Evolutionary conservation across 2,797 vertebrate genomes (phyloP).

Genomic region (Propithecus deckenii): DNA sequence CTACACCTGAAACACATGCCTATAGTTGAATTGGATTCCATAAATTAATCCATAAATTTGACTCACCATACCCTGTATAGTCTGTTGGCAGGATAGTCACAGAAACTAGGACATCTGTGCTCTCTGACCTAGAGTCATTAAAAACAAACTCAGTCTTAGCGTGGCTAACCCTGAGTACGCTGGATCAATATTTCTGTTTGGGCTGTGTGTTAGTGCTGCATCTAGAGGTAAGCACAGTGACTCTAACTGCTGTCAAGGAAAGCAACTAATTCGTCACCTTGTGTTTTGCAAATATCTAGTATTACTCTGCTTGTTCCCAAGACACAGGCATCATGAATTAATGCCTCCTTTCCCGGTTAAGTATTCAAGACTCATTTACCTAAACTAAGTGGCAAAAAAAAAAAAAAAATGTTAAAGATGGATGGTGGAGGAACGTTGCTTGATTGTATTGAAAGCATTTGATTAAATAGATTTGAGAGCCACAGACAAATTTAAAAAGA

Average conservation of each 20-base stretch:
- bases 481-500: neutral
- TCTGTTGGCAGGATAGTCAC: neutral
- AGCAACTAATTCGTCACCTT: neutral
- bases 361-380: neutral
- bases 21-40: neutral
- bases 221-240: neutral
- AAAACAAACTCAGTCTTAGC: neutral
- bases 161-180: neutral
- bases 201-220: fast-evolving
- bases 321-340: neutral
- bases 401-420: neutral
- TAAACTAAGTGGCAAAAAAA: neutral
- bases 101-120: neutral
- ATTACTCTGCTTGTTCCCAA: neutral
- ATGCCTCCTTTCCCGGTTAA: neutral
- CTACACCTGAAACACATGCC: neutral
- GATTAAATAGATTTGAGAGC: constrained; percentile 21
- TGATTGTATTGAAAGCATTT: neutral
- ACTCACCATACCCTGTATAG: neutral
- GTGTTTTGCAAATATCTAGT: neutral
- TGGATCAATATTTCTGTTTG: neutral
- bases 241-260: neutral
- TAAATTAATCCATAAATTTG: neutral
- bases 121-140: neutral
- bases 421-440: neutral